Conservation (phyloP, 2,113 vertebrate genomes). For the Deroptyus accipitrinus region DNA sequence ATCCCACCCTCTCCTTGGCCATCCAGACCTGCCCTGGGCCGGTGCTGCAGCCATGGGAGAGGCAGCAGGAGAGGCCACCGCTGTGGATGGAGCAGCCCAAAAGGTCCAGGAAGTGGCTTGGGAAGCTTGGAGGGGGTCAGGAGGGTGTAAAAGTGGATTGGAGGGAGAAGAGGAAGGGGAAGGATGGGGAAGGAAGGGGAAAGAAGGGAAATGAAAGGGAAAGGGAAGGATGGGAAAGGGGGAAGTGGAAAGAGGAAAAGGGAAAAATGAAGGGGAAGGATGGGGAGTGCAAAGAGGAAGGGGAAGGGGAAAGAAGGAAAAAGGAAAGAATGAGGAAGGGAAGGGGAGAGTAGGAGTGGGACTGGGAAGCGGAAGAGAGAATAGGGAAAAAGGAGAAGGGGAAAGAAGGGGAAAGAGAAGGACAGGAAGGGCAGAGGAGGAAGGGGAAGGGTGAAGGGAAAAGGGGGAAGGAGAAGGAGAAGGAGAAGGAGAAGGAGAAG, state of each 20-base stretch:
- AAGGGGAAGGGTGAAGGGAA: no score
- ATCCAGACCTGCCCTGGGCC: not conserved
- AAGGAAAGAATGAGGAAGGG: not conserved
- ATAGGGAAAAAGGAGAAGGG: no score
- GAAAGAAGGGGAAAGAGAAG: not conserved
- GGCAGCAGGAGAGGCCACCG: not conserved
- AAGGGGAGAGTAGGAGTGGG: not conserved
- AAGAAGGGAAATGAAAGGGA: no score
- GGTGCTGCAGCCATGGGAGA: not conserved
- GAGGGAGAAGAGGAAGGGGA: not conserved
- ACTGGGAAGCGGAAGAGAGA: no score
- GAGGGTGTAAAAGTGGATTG: not conserved
- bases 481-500: fast-evolving
- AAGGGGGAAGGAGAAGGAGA: not conserved
- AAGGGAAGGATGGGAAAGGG: no score
- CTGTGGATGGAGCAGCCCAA: not conserved
- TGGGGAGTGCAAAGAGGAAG: not conserved
- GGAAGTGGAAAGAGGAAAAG: not conserved
- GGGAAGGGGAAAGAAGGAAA: no score
- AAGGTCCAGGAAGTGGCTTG: not conserved
- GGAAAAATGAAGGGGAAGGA: no score
- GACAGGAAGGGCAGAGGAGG: no score
- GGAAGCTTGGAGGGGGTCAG: not conserved
- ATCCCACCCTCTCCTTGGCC: not conserved
- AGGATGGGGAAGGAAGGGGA: not conserved